A percentile compares a stretch with the other conserved stretches of the same genome.
phyloP scores from a whole-genome alignment of 1,140 invertebrate genomes.

The Nomia melanderi region DNA sequence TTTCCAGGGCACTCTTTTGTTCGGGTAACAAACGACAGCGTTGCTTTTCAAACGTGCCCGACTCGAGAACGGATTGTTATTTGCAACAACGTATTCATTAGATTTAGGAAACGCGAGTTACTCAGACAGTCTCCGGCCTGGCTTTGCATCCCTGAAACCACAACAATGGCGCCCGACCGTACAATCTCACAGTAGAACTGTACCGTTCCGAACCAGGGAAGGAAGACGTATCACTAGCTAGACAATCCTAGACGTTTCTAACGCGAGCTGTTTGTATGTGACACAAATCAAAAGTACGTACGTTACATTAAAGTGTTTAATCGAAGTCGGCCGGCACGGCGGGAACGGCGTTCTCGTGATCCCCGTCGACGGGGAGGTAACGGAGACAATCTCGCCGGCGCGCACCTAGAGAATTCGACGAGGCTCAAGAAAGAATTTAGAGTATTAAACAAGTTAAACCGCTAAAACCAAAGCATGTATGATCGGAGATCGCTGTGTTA shows the following conservation, averaged over 20 bases:
- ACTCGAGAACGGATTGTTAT: background rate
- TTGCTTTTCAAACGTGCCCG: too few relatives aligned
- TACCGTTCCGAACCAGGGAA: slow-evolving; percentile 30
- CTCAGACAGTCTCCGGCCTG: background rate
- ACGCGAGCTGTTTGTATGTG: slow-evolving; percentile 51
- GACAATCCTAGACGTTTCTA: slow-evolving; percentile 64
- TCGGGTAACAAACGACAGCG: too few relatives aligned
- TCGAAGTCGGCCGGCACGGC: background rate
- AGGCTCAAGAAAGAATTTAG: background rate
- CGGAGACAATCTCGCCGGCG: background rate
- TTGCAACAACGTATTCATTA: background rate
- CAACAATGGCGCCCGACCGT: background rate
- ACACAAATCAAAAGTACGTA: slow-evolving; percentile 45
- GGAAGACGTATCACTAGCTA: slow-evolving; percentile 62
- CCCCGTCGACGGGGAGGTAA: background rate
- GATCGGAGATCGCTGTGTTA: slow-evolving; percentile 21
- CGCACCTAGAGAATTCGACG: background rate
- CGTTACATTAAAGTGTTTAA: slow-evolving; percentile 22
- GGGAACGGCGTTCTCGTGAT: background rate
- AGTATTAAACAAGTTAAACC: background rate
- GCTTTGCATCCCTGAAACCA: background rate
- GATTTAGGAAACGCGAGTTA: background rate
- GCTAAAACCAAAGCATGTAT: background rate
- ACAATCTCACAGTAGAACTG: background rate
- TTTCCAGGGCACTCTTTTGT: too few relatives aligned